Percentiles rank a stretch among this genome's conserved stretches.
These are phyloP conservation scores for Haliclona indistincta DNA, from an alignment of 37 sponge, comb jelly and placozoan genomes.

Conservation along the genomic window DNA sequence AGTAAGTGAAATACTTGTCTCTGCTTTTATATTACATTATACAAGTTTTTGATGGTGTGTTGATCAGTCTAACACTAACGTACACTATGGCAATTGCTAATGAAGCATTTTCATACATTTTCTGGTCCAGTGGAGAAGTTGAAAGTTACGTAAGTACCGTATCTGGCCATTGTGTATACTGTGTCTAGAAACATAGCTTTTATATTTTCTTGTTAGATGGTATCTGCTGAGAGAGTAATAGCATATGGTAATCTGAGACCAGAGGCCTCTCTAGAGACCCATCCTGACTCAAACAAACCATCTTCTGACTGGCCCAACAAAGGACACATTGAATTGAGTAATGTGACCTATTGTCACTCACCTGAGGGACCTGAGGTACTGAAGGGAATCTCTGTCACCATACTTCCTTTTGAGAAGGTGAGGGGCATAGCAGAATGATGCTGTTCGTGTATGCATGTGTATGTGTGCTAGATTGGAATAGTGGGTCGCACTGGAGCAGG, in stretches of 20 bases:
- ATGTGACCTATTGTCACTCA: conserved; percentile 48
- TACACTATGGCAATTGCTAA: too few species aligned
- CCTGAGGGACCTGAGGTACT: conserved; percentile 44
- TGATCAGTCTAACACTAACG: too few species aligned
- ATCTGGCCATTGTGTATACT: too few species aligned
- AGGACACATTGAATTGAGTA: conserved; percentile 38
- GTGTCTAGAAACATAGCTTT: too few species aligned
- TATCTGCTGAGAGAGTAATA: conserved; percentile 75
- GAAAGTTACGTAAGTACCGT: too few species aligned
- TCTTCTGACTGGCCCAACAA: conserved; percentile 60
- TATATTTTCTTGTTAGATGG: conserved; percentile 80
- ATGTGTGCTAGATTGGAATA: conserved; percentile 91
- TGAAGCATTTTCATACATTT: too few species aligned
- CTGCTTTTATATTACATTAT: too few species aligned
- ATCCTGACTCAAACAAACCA: conserved; percentile 35
- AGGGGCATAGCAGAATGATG: too few species aligned
- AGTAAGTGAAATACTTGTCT: too few species aligned
- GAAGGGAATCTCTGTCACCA: conserved; percentile 46
- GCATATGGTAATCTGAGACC: conserved; percentile 51
- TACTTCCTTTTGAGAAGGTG: conserved; percentile 70
- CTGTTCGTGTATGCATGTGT: too few species aligned
- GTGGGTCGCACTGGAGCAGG: conserved; percentile 96
- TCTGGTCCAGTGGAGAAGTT: too few species aligned
- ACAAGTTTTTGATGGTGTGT: too few species aligned
- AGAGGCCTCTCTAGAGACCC: conserved; percentile 52